phyloP scores from a whole-genome alignment of 2,113 vertebrate genomes.

The Atherinomorus stipes region DNA sequence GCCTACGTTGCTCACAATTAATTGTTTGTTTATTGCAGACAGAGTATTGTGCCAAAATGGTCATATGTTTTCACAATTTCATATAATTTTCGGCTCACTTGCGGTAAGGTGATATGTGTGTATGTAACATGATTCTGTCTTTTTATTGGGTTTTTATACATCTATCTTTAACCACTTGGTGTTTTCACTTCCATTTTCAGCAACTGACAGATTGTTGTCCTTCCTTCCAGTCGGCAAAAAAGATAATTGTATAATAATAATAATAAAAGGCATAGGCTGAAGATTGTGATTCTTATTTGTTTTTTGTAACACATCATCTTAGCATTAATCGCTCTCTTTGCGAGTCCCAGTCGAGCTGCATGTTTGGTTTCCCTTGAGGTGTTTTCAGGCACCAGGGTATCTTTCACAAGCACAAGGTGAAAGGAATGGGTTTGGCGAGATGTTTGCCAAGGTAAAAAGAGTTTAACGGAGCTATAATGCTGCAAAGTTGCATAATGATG shows the following conservation, averaged over 20 bases:
- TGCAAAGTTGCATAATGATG: slow-evolving; percentile 65
- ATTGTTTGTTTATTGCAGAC: too few species aligned
- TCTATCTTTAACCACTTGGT: not conserved
- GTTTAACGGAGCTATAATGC: slow-evolving; percentile 49
- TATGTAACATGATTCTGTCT: slow-evolving; percentile 43
- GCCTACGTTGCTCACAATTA: too few species aligned
- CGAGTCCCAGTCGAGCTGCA: slow-evolving; percentile 35
- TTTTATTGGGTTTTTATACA: slow-evolving; percentile 18
- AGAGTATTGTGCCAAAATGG: too few species aligned
- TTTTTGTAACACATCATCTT: slow-evolving; percentile 55
- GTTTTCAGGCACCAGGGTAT: slow-evolving; percentile 32
- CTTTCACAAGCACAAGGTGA: slow-evolving; percentile 42
- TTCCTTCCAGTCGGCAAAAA: slow-evolving; percentile 60
- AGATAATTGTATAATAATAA: slow-evolving; percentile 60
- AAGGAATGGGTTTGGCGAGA: slow-evolving; percentile 42
- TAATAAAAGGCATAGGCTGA: slow-evolving; percentile 6
- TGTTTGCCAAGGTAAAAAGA: slow-evolving; percentile 43
- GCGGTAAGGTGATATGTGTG: not conserved
- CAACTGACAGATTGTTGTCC: slow-evolving; percentile 29
- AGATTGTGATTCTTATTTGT: slow-evolving; percentile 31
- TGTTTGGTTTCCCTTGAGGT: slow-evolving; percentile 31
- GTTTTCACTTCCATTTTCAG: slow-evolving; percentile 37
- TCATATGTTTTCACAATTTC: too few species aligned
- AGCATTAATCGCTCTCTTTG: slow-evolving; percentile 33
- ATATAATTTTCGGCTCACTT: too few species aligned